Evolutionary conservation across 2,888 invertebrate species (phyloP).

Genomic region (Andrena bicolor): DNA sequence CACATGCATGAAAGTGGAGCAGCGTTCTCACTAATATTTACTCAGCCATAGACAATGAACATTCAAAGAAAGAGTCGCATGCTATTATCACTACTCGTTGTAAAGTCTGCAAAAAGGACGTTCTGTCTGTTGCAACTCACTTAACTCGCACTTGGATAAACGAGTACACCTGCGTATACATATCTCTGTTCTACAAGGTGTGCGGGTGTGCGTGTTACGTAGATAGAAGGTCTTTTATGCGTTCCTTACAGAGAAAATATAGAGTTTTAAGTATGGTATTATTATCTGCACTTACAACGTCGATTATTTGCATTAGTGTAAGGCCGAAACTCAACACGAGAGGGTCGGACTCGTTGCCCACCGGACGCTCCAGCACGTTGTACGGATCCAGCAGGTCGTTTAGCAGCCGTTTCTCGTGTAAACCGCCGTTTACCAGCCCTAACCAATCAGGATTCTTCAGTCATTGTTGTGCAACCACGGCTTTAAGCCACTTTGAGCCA

Average conservation of each 20-base stretch:
- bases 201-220: conserved; percentile 60
- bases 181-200: conserved; percentile 20
- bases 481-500: conserved; percentile 43
- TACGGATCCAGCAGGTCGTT: conserved; percentile 96
- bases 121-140: conserved; percentile 58
- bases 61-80: conserved; percentile 13
- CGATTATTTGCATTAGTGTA: conserved; percentile 98
- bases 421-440: conserved; percentile 91
- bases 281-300: conserved; percentile 91
- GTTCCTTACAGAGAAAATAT: conserved; percentile 31
- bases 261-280: conserved; percentile 32
- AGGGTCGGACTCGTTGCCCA: conserved; percentile 98
- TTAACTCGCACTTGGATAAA: conserved; percentile 54
- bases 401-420: conserved; percentile 96
- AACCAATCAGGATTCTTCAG: conserved; percentile 81
- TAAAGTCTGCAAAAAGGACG: conserved; percentile 48
- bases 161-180: conserved; percentile 14
- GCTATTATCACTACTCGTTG: conserved; percentile 44
- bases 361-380: conserved; percentile 97
- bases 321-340: conserved; percentile 97
- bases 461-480: conserved; percentile 61
- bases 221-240: conserved; percentile 41
- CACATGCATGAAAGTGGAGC: conserved; percentile 12
- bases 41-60: too few relatives aligned
- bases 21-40: background rate